A percentile compares a stretch with the other conserved stretches of the same genome.
These are phyloP conservation scores for Micropoecilia bifurca DNA, from an alignment of 2,797 vertebrate genomes.

Conservation along the genomic window DNA sequence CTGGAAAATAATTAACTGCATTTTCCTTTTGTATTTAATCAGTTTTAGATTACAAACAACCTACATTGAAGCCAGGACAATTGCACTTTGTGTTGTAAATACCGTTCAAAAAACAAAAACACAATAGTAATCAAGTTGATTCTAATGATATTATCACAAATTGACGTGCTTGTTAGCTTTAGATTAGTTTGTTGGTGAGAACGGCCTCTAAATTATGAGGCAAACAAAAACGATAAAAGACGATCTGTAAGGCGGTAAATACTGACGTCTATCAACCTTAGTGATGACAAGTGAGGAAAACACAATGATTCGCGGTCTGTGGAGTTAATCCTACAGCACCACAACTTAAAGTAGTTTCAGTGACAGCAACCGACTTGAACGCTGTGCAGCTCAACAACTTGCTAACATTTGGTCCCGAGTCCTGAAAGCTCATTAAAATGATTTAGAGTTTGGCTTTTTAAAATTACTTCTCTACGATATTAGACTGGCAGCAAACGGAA, in stretches of 20 bases:
- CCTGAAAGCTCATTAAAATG: slow-evolving; percentile 1
- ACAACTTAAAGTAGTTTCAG: neutral
- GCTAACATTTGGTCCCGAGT: slow-evolving; percentile 41
- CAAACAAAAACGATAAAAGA: slow-evolving; percentile 1
- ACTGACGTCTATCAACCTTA: slow-evolving; percentile 1
- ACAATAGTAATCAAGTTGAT: neutral
- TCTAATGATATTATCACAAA: neutral
- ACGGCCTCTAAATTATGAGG: slow-evolving; percentile 1
- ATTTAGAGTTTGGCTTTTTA: neutral
- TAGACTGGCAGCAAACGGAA: too few relatives aligned
- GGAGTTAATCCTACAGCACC: neutral
- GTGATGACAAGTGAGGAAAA: neutral
- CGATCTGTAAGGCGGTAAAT: slow-evolving; percentile 7
- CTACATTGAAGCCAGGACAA: neutral
- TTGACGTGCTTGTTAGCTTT: slow-evolving; percentile 1
- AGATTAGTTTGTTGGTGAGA: slow-evolving; percentile 4
- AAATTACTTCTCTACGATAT: neutral
- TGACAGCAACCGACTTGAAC: slow-evolving; percentile 16
- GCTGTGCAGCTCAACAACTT: slow-evolving; percentile 34
- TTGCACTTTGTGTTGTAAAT: neutral
- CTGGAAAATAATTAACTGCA: neutral
- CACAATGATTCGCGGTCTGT: neutral
- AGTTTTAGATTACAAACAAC: neutral
- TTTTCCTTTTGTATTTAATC: neutral
- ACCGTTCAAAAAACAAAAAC: neutral